A percentile compares a stretch with the other conserved stretches of the same genome.
phyloP scores from a whole-genome alignment of 2,113 vertebrate species.

The Muscicapa adusta region DNA sequence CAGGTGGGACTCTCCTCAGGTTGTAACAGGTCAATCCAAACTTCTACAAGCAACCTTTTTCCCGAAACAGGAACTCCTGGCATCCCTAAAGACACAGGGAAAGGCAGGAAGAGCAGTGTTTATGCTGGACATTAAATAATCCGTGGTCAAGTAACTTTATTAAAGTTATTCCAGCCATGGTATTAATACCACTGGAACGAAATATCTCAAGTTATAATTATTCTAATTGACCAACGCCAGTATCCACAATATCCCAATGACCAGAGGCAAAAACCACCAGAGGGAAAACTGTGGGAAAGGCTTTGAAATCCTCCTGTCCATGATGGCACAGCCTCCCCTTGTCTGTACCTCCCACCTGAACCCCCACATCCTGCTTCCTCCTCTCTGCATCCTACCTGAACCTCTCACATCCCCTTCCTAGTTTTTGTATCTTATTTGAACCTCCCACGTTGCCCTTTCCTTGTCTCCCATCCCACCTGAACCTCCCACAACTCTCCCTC shows the following conservation, averaged over 20 bases:
- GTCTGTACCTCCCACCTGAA: neutral
- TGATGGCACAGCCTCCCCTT: too few species aligned
- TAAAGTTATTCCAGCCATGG: neutral
- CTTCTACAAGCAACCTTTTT: neutral
- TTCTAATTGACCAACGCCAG: neutral
- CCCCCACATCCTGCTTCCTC: neutral
- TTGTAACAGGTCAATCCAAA: neutral
- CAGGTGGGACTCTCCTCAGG: neutral
- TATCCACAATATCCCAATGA: neutral
- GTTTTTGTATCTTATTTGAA: neutral
- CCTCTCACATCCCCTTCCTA: too few species aligned
- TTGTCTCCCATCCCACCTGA: neutral
- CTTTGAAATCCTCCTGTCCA: neutral
- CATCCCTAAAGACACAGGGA: neutral
- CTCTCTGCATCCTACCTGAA: too few species aligned
- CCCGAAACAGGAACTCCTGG: neutral
- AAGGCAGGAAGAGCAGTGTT: neutral
- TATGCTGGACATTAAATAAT: neutral
- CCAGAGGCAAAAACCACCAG: neutral
- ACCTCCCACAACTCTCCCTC: neutral
- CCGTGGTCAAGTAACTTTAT: neutral
- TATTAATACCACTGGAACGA: neutral
- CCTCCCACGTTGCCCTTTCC: too few species aligned
- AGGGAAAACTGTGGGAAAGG: neutral
- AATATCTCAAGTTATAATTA: neutral